phyloP scores from a whole-genome alignment of 2,113 vertebrate genomes.

The Pangasianodon hypophthalmus region DNA sequence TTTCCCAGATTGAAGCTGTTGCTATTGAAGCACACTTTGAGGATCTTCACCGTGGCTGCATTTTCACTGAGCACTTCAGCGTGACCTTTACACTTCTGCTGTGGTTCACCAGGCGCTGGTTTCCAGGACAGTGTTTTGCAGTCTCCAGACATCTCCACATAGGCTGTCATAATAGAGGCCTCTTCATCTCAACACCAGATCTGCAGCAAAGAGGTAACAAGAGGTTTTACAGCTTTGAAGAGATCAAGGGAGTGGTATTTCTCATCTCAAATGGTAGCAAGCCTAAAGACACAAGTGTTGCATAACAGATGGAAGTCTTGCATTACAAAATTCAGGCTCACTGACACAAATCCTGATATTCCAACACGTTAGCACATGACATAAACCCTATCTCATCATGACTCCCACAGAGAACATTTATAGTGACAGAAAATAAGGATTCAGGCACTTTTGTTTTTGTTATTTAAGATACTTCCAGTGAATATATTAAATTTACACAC shows the following conservation, averaged over 20 bases:
- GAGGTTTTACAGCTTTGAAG: neutral
- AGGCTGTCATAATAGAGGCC: constrained; percentile 32
- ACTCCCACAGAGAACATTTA: neutral
- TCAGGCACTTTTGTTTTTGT: neutral
- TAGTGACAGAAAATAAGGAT: neutral
- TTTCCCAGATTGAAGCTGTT: constrained; percentile 90
- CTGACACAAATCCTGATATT: constrained; percentile 31
- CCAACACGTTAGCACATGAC: constrained; percentile 35
- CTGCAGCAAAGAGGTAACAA: constrained; percentile 19
- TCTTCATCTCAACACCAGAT: constrained; percentile 44
- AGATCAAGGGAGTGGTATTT: neutral
- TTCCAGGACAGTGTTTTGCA: constrained; percentile 76
- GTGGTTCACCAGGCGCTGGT: constrained; percentile 61
- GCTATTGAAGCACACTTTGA: constrained; percentile 95
- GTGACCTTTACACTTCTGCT: constrained; percentile 64
- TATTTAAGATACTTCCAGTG: neutral
- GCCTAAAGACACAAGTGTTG: neutral
- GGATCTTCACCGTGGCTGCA: constrained; percentile 78
- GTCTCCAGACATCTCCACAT: constrained; percentile 82
- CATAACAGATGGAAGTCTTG: constrained; percentile 11
- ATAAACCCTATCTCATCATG: constrained; percentile 26
- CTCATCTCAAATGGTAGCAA: neutral
- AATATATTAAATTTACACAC: neutral
- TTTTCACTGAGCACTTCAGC: constrained; percentile 57
- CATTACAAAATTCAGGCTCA: constrained; percentile 20